Evolutionary conservation across 2,113 vertebrate genomes (phyloP), one percentile per base, ranked within the genome.

Genomic region (Rafetus swinhoei): DNA sequence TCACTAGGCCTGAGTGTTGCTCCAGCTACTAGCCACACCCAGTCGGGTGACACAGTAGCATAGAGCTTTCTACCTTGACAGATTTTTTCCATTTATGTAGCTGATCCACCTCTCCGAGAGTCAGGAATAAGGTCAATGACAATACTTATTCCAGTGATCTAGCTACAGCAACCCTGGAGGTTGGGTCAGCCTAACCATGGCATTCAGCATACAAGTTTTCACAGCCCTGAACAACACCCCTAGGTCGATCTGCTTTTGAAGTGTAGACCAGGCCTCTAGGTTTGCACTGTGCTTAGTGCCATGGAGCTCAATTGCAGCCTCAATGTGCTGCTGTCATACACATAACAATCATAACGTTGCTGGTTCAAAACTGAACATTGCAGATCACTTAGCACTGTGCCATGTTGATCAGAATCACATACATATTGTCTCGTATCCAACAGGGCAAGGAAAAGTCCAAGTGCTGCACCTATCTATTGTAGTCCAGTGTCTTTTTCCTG

Each of bases 341-440:
- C 22, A 18, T 24, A 0, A 19, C 29, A 82, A 19, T 0, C 32
- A 14, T 27, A 32, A 16, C 19, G 52, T 53, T 80, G 7, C 0
- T 15, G 22, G 3, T 3, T 29, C 82, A 55, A 74, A 55, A 82
- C 11, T 1, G 21, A 62, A 50, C 56, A 55, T 29, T 16, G 6
- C 0, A 0, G 6, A 54, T 62, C 29, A 32, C 32, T 65, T 65
- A 65, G 4, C 60, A 16, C 21, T 35, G 0, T 0, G 57, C 52
- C 35, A 56, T 56, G 65, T 35, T 5, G 45, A 56, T 59, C 27
- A 13, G 14, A 16, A 65, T 65, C 32, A 7, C 27, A 27, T 32
- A 65, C 27, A 5, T 62, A 32, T 13, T 32, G 60, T 65, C 60
- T 65, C 32, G 60, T 65, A 65, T 29, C 60, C 29, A 29, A 15